phyloP scores from a whole-genome alignment of 1,140 invertebrate species.

The Octopus sinensis region DNA sequence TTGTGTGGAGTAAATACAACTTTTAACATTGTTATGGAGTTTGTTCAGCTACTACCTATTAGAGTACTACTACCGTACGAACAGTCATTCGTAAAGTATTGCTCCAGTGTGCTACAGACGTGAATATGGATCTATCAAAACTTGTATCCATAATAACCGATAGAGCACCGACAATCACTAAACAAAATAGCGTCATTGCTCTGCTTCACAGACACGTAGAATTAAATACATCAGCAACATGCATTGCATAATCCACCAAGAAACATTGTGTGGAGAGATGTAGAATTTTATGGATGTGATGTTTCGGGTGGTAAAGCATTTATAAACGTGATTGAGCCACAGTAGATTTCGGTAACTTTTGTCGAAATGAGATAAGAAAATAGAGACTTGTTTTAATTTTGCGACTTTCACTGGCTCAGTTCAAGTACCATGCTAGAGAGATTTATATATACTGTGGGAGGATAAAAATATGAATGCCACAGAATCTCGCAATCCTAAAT shows the following conservation, averaged over 20 bases:
- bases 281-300: neutral
- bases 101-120: slow-evolving; percentile 3
- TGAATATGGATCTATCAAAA: slow-evolving; percentile 4
- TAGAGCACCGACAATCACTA: slow-evolving; percentile 2
- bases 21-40: slow-evolving; percentile 1
- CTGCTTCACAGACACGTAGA: slow-evolving; percentile 1
- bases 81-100: slow-evolving; percentile 1
- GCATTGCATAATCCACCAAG: slow-evolving; percentile 7
- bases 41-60: slow-evolving; percentile 4
- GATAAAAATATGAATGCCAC: slow-evolving; percentile 3
- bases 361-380: neutral
- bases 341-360: neutral
- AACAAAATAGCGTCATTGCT: slow-evolving; percentile 4
- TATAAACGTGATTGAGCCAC: neutral
- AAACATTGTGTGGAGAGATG: slow-evolving; percentile 1
- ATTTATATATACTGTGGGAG: slow-evolving; percentile 1
- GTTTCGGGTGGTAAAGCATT: neutral
- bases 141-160: slow-evolving; percentile 4
- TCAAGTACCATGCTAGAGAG: neutral
- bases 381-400: neutral
- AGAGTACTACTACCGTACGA: neutral
- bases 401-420: slow-evolving; percentile 3
- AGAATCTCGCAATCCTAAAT: slow-evolving; percentile 4
- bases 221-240: slow-evolving; percentile 1
- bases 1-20: slow-evolving; percentile 4